These are phyloP conservation scores for Dipodomys ordii DNA, from an alignment of 2,113 vertebrate species.

Conservation along the genomic window DNA sequence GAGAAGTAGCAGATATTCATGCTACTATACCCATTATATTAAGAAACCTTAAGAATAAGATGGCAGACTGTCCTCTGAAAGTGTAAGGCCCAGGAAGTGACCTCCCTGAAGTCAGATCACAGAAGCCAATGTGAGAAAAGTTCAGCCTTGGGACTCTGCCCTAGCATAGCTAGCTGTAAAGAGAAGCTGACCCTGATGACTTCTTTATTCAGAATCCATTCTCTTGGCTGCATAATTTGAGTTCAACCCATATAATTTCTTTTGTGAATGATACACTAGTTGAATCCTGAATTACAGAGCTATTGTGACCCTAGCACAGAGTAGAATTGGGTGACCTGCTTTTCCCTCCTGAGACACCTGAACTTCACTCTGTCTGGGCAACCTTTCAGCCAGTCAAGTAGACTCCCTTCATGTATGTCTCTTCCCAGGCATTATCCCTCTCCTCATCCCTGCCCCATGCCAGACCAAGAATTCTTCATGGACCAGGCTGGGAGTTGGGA, in stretches of 20 bases:
- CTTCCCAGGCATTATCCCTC: neutral
- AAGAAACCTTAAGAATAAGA: neutral
- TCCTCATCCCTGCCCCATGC: neutral
- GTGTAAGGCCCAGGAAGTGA: neutral
- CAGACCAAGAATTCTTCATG: neutral
- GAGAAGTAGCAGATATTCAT: neutral
- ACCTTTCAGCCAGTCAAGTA: neutral
- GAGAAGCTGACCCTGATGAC: neutral
- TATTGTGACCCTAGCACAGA: neutral
- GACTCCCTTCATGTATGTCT: neutral
- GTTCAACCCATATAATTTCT: neutral
- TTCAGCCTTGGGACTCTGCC: neutral
- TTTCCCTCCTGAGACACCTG: neutral
- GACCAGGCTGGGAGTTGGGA: neutral
- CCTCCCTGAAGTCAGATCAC: neutral
- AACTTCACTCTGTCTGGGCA: too few relatives aligned
- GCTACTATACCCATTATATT: neutral
- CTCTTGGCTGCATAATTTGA: neutral
- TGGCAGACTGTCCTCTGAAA: neutral
- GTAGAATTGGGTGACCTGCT: neutral
- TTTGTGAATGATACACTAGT: neutral
- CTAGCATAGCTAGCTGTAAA: neutral
- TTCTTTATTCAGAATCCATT: neutral
- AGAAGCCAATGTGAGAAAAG: neutral
- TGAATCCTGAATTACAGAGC: constrained; percentile 4